Base-by-base conservation (phyloP, 92 coral and sea anemone species). In the Muricea muricata region DNA sequence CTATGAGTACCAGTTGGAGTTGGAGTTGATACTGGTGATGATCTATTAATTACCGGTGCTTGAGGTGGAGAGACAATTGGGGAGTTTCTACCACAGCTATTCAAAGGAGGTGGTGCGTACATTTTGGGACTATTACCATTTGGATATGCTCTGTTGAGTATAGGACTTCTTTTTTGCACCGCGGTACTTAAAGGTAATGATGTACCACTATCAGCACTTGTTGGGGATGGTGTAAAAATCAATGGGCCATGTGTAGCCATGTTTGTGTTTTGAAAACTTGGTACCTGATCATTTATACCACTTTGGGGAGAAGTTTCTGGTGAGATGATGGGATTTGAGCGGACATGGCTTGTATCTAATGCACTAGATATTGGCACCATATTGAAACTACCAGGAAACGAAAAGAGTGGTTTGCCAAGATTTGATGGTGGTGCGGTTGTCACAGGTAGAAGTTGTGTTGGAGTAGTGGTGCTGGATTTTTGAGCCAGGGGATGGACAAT, bases 1-100 rank as follows among this genome's bases (percentile, higher is more conserved):
- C 94, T 89, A 10, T 65, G 84, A 34, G 88, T 83, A 20, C 91
- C 92, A 18, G 86, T 47, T 12, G 83, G 57, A 4, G 77, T 79
- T 23, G 82, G 61, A n/a, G n/a, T n/a, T n/a, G n/a, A n/a, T n/a
- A n/a, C n/a, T n/a, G n/a, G n/a, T n/a, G n/a, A n/a, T 74, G 81
- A 29, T 34, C 41, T 25, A 65, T 41, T 84, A 46, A 42, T 63
- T 32, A 73, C 45, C 46, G 92, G 93, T 42, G 79, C 91, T 21
- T 83, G 28, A 18, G 67, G 70, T 13, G 86, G 79, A 46, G 88
- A 87, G 35, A 76, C 75, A 6, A 65, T 86, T 79, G 85, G 92
- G 20, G 89, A 65, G 57, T 46, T 67, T 60, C 71, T 78, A 32
- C 58, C 69, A 83, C 82, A 32, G 18, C 75, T 48, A 21, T 80